Base-by-base conservation (phyloP, 2,113 vertebrate species). In the Pyxicephalus adspersus region DNA sequence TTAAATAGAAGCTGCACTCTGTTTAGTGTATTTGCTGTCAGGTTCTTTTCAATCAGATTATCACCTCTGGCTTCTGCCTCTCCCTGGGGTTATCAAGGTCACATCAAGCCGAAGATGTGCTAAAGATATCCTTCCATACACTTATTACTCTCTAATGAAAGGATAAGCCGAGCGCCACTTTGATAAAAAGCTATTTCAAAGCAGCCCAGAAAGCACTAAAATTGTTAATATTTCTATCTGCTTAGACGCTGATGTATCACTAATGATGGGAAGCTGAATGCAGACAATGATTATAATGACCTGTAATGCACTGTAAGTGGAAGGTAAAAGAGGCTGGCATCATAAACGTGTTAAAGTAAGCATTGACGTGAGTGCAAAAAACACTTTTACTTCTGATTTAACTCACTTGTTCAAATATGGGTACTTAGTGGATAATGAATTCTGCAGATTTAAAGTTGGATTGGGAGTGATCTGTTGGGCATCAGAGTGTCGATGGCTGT, bases 251-350 rank as follows among this genome's bases (percentile, higher is more conserved):
- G 79, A 81, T 73, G 78, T 61, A 81, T 9, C n/a, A 61, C 23
- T 73, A 73, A 81, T 81, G 70, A 65, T 26, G 31, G 68, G 60
- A 65, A 73, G 45, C 34, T 55, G 68, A 72, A 81, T 73, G 68
- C 68, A 74, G 68, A 38, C 68, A 81, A 81, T 73, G 58, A 81
- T 64, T 73, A 73, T 81, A 81, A 81, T 81, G 45, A 64, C 68
- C 68, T 20, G 25, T 81, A 81, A 81, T 74, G 68, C 68, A 57
- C 22, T 73, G 50, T 64, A 81, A 81, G 50, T 81, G 79, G 60
- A 65, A 74, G 25, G 15, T 64, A 73, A 74, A 80, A 81, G 68
- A 81, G 29, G 58, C 26, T 34, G n/a, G 17, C n/a, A 65, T 64
- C 17, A 73, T 64, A 57, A 74, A 64, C 20, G 60, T 64, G 67